Evolutionary conservation across 1,140 invertebrate species (phyloP), one percentile per base, ranked within the genome.

Genomic region (Mycetomoellerius zeteki): DNA sequence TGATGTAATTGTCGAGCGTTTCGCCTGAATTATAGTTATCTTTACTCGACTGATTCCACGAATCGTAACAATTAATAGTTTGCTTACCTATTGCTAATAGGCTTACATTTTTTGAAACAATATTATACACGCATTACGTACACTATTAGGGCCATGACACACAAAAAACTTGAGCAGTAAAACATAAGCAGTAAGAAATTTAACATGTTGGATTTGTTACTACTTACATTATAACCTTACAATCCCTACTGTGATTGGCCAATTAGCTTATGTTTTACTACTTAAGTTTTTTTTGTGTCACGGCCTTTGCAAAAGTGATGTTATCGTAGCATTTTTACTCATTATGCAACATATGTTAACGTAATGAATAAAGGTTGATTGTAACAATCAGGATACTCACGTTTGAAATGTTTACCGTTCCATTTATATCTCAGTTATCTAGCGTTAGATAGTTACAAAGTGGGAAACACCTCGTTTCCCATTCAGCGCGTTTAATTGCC

Each of bases 401-500:
- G 24, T 21, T n/a, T n/a, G 37, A 60, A 19, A 54, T 21, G n/a
- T 50, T 73, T 84, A 60, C 30, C 67, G 56, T 19, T 10, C 52
- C 80, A 30, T 33, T 73, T 75, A 62, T 50, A 54, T 24, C 54
- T 60, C n/a, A 84, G 75, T 84, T 75, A 84, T 84, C 69, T 27
- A 19, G 43, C 24, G 24, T 84, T 60, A 73, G 54, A 75, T 58
- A 19, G 37, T 72, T 50, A 73, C 37, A n/a, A 75, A 62, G 43
- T 50, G 69, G 69, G 12, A 27, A 84, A 62, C 52, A 33, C 12
- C 69, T 84, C 69, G 69, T 75, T 60, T 21, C 67, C 19, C 33
- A 60, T 72, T 82, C 54, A 43, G n/a, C 77, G 69, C 86, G 76
- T 52, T 87, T 89, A 89, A 88, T 89, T 75, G 76, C 77, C 81